These are phyloP conservation scores for rat (Rattus norvegicus) DNA, from an alignment of 2,113 vertebrate species.

Conservation along the genomic window GRCr8 NC_086020.1:139336001-139336500, in stretches of 20 bases:
- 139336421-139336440: background rate
- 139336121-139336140: background rate
- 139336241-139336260: background rate
- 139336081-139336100: background rate
- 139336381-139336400: background rate
- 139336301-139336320: background rate
- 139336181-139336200: background rate
- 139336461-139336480: background rate
- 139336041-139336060: background rate
- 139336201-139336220: background rate
- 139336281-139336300: background rate
- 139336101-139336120: slow-evolving; percentile 19
- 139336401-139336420: background rate
- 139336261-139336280: background rate
- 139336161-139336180: background rate
- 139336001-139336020: background rate
- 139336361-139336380: background rate
- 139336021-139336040: background rate
- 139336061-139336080: background rate
- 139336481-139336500: background rate
- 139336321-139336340: background rate
- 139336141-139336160: background rate
- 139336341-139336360: background rate
- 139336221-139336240: background rate
- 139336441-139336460: background rate